phyloP scores from a whole-genome alignment of 2,888 invertebrate genomes.

The Scrobipalpa costella region DNA sequence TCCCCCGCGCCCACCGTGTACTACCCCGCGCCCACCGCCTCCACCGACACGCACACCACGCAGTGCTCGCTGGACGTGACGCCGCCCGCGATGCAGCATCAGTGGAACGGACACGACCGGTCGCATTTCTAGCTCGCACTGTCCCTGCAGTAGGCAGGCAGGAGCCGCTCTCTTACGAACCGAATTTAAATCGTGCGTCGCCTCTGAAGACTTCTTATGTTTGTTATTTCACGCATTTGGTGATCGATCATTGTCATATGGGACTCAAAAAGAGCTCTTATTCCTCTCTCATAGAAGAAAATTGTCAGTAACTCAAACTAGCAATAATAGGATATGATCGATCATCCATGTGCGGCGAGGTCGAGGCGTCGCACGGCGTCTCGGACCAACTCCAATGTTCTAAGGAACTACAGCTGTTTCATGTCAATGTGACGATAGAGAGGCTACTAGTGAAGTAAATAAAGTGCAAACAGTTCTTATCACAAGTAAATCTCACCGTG shows the following conservation, averaged over 20 bases:
- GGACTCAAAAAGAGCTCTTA: neutral
- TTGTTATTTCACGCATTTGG: neutral
- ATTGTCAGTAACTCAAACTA: neutral
- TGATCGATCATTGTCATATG: slow-evolving; percentile 2
- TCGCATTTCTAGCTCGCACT: slow-evolving; percentile 48
- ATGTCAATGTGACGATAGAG: neutral
- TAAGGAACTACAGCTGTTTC: neutral
- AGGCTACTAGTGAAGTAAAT: neutral
- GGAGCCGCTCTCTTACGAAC: slow-evolving; percentile 12
- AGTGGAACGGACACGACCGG: slow-evolving; percentile 55
- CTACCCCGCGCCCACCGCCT: slow-evolving; percentile 60
- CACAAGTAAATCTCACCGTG: neutral
- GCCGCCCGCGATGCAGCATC: slow-evolving; percentile 38
- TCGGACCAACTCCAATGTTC: slow-evolving; percentile 10
- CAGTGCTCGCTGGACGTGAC: slow-evolving; percentile 30
- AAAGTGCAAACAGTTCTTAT: neutral
- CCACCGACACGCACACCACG: slow-evolving; percentile 37
- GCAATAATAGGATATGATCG: slow-evolving; percentile 10
- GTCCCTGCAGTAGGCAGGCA: neutral
- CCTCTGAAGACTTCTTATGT: neutral
- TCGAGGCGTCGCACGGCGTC: neutral
- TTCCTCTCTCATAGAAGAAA: neutral
- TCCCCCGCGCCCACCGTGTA: slow-evolving; percentile 58
- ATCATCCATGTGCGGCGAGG: neutral
- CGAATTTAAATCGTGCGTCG: slow-evolving; percentile 11